Conservation (phyloP, 2,113 vertebrate genomes). For the Scatophagus argus region DNA sequence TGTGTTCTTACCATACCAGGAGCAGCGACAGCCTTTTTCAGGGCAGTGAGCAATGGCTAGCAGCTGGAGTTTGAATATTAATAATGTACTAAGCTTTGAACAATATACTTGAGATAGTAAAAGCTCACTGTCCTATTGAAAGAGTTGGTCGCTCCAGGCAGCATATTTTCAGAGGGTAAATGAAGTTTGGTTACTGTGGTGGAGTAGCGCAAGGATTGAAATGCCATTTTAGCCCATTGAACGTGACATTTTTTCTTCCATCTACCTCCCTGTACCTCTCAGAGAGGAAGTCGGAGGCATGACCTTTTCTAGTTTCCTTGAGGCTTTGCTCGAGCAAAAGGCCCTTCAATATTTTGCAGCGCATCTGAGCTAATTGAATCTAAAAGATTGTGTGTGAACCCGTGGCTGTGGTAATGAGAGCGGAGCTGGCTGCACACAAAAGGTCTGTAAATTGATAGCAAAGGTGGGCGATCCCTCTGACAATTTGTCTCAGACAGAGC, state of each 20-base stretch:
- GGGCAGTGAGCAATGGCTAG: conserved; percentile 12
- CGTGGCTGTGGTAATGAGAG: conserved; percentile 77
- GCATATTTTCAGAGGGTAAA: conserved; percentile 51
- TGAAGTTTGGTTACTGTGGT: conserved; percentile 58
- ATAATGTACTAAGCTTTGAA: conserved; percentile 58
- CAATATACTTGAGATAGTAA: conserved; percentile 57
- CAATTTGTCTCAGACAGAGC: conserved; percentile 65
- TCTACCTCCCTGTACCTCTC: conserved; percentile 57
- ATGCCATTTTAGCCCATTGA: conserved; percentile 69
- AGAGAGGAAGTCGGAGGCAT: conserved; percentile 67
- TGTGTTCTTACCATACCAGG: conserved; percentile 19
- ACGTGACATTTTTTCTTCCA: conserved; percentile 62
- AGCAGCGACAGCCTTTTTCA: conserved; percentile 22
- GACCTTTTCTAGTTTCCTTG: conserved; percentile 81
- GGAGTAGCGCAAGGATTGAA: conserved; percentile 55
- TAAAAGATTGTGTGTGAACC: conserved; percentile 78
- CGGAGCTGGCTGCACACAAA: conserved; percentile 71
- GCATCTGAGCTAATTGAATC: conserved; percentile 82
- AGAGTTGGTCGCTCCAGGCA: conserved; percentile 49
- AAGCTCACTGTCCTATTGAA: conserved; percentile 43
- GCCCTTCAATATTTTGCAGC: conserved; percentile 77
- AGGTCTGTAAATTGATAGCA: conserved; percentile 80
- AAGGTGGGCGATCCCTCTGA: conserved; percentile 71
- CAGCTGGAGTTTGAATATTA: conserved; percentile 53
- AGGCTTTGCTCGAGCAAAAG: conserved; percentile 77